Evolutionary conservation across 2,888 invertebrate species (phyloP).

Genomic region (Pterostichus niger): DNA sequence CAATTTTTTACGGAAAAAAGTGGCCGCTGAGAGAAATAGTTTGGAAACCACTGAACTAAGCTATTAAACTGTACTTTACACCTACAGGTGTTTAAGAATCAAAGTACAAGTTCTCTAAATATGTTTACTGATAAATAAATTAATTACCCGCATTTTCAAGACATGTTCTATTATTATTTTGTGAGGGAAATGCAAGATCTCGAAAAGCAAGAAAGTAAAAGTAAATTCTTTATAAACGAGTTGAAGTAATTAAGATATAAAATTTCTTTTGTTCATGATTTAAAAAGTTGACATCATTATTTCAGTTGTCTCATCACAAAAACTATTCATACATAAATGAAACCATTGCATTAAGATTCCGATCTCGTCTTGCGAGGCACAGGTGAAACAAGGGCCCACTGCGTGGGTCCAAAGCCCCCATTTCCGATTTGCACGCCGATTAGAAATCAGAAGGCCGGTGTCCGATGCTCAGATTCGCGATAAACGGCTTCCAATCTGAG

Average conservation of each 20-base stretch:
- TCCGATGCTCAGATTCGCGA: constrained; percentile 40
- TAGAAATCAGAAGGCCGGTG: constrained; percentile 7
- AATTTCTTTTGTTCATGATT: constrained; percentile 6
- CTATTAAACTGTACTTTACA: neutral
- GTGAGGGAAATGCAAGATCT: neutral
- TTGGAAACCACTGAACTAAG: neutral
- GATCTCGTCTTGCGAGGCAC: neutral
- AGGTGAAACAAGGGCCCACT: constrained; percentile 15
- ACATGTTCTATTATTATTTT: no score
- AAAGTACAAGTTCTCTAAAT: neutral
- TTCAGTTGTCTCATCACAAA: constrained; percentile 10
- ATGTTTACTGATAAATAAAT: neutral
- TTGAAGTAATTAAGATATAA: constrained; percentile 34
- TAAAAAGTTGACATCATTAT: constrained; percentile 29
- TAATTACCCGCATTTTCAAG: no score
- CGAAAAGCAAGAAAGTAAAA: constrained; percentile 29
- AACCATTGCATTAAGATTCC: constrained; percentile 29
- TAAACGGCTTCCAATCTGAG: constrained; percentile 37
- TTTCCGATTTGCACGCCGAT: constrained; percentile 59
- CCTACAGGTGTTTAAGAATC: neutral
- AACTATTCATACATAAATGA: neutral
- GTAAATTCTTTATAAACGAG: neutral
- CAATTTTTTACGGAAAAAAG: no score
- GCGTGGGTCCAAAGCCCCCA: constrained; percentile 33
- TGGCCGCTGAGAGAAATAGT: no score